Evolutionary conservation across 2,888 invertebrate species (phyloP).

Genomic region (Cantharis flavilabris): DNA sequence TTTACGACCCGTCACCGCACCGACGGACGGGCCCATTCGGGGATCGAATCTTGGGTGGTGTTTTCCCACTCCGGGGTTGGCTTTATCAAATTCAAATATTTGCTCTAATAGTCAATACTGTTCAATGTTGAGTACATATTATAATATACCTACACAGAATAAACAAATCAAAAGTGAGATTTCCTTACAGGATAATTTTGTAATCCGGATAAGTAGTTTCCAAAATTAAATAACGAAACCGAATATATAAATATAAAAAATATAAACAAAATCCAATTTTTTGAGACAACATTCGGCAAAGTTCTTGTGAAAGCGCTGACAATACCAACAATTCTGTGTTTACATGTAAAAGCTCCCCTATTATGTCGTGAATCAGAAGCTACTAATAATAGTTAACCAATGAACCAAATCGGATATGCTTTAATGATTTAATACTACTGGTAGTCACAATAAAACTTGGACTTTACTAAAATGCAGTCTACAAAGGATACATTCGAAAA

Average conservation of each 20-base stretch:
- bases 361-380: background rate
- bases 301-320: background rate
- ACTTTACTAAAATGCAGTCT: background rate
- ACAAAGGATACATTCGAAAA: background rate
- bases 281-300: background rate
- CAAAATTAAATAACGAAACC: background rate
- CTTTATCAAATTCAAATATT: constrained; percentile 11
- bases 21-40: constrained; percentile 44
- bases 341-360: background rate
- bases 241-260: background rate
- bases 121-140: background rate
- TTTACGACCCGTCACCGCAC: constrained; percentile 56
- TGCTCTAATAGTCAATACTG: constrained; percentile 1
- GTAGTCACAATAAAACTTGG: background rate
- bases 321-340: background rate
- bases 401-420: background rate
- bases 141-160: background rate
- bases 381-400: background rate
- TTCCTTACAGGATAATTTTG: background rate
- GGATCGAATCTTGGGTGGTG: constrained; percentile 31
- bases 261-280: background rate
- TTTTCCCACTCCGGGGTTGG: constrained; percentile 19
- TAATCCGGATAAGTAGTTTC: background rate
- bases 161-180: background rate
- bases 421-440: background rate